Conservation (phyloP, 1,140 invertebrate genomes). For the Grapholita molesta region DNA sequence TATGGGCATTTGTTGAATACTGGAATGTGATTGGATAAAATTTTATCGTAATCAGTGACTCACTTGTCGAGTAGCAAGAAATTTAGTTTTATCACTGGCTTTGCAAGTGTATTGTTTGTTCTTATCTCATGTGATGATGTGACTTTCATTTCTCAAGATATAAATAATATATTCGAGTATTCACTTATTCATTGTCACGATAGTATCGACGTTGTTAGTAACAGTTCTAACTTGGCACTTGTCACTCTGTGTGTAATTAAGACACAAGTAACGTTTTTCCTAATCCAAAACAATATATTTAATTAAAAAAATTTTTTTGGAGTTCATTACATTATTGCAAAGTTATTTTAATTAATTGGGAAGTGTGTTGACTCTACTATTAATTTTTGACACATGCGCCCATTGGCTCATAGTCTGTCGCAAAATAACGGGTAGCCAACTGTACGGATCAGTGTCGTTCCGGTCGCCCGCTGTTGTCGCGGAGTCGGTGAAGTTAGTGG, state of each 20-base stretch:
- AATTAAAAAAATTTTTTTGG: no score
- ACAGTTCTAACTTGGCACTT: background rate
- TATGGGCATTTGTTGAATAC: slow-evolving; percentile 73
- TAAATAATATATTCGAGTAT: slow-evolving; percentile 30
- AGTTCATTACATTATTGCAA: slow-evolving; percentile 20
- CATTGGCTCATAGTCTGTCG: slow-evolving; percentile 69
- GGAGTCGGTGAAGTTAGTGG: slow-evolving; percentile 73
- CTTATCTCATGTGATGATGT: slow-evolving; percentile 49
- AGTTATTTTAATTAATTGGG: slow-evolving; percentile 32
- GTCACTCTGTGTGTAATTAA: background rate
- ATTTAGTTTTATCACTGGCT: slow-evolving; percentile 35
- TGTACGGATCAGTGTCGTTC: slow-evolving; percentile 71
- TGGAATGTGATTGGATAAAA: slow-evolving; percentile 58
- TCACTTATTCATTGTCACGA: slow-evolving; percentile 31
- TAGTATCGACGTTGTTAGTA: background rate
- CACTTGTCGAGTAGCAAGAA: slow-evolving; percentile 51
- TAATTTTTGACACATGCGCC: slow-evolving; percentile 73
- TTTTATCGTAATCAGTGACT: slow-evolving; percentile 61
- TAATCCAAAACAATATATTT: background rate
- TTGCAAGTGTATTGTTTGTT: slow-evolving; percentile 41
- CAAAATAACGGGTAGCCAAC: slow-evolving; percentile 65
- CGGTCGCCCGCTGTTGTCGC: slow-evolving; percentile 69
- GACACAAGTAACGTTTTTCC: background rate
- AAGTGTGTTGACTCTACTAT: slow-evolving; percentile 48
- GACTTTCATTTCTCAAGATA: slow-evolving; percentile 41